Percentiles rank a stretch among this genome's conserved stretches.
Conservation (phyloP, 2,797 vertebrate genomes). For the Neoniphon sammara region DNA sequence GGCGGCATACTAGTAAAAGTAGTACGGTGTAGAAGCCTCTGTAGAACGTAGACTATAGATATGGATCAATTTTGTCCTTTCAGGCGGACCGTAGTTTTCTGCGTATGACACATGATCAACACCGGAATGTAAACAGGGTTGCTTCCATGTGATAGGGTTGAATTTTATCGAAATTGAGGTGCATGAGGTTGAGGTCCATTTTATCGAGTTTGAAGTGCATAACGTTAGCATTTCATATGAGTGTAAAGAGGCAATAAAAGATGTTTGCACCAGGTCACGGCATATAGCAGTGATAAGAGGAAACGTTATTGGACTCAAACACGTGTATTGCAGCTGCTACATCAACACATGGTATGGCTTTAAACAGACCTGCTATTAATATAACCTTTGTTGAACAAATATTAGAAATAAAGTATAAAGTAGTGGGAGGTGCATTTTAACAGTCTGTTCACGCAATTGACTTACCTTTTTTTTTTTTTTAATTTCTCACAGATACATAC, state of each 20-base stretch:
- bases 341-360: too few species aligned
- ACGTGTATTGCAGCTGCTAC: constrained; percentile 2
- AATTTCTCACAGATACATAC: constrained; percentile 29
- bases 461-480: constrained; percentile 1
- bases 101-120: fast-evolving
- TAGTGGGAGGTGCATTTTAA: not conserved
- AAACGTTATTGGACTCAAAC: not conserved
- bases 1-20: too few species aligned
- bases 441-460: not conserved
- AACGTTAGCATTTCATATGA: constrained; percentile 10
- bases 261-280: not conserved
- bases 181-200: not conserved
- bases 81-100: constrained; percentile 54
- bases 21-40: too few species aligned
- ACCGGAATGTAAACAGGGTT: not conserved
- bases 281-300: not conserved
- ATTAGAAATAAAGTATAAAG: too few species aligned
- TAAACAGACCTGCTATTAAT: not conserved
- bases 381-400: not conserved
- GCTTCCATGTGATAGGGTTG: too few species aligned
- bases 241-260: not conserved
- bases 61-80: constrained; percentile 50
- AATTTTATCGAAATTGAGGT: too few species aligned
- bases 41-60: too few species aligned
- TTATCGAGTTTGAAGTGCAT: not conserved